Percentiles rank a stretch among this genome's conserved stretches.
These are phyloP conservation scores for Hydrocynus forskahlii DNA, from an alignment of 2,797 vertebrate genomes.

Conservation along the genomic window DNA sequence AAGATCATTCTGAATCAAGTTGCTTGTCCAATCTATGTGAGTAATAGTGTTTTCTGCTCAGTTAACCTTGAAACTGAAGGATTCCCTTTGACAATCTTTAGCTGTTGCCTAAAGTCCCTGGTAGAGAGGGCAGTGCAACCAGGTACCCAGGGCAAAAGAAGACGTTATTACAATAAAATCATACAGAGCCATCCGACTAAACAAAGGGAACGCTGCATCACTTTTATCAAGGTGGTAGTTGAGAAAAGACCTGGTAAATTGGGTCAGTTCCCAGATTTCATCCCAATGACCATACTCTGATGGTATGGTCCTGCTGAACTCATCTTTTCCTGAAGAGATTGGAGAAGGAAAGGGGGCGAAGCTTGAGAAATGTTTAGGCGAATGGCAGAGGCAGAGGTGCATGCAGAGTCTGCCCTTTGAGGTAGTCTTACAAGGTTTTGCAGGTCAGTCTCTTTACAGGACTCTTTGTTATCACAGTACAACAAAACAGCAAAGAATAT, in stretches of 20 bases:
- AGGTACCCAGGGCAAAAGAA: no score
- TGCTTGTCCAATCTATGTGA: neutral
- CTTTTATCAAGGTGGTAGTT: neutral
- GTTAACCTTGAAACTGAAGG: no score
- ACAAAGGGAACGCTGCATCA: neutral
- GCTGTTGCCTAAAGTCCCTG: no score
- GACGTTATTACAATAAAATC: neutral
- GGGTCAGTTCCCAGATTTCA: neutral
- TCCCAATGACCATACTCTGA: neutral
- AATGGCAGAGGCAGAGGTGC: neutral
- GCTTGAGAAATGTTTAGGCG: neutral
- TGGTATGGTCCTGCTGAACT: neutral
- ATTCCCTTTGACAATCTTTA: no score
- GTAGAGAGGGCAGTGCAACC: no score
- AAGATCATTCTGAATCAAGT: neutral
- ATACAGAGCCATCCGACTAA: neutral
- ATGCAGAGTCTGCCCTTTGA: no score
- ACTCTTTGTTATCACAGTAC: no score
- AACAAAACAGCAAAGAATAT: no score
- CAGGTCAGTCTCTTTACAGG: no score
- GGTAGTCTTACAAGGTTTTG: no score
- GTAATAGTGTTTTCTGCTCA: no score
- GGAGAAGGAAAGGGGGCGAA: neutral
- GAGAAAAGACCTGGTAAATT: neutral
- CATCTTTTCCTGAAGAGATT: neutral